Evolutionary conservation across 2,888 invertebrate genomes (phyloP).

Genomic region (Rhaphigaster nebulosa): DNA sequence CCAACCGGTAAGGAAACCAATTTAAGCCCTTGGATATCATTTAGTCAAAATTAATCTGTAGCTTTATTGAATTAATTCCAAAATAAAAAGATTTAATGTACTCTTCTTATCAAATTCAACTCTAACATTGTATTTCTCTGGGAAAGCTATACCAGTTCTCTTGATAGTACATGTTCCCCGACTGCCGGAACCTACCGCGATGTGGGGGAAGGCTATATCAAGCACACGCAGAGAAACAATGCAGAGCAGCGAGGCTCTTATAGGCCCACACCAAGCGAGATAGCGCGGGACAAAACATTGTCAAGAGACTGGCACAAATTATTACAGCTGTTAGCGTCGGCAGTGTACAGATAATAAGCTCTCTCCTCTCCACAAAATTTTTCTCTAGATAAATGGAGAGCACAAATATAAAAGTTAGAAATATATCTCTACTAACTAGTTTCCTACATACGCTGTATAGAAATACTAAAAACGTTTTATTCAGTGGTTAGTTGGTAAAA

Average conservation of each 20-base stretch:
- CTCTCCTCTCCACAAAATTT: background rate
- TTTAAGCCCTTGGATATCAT: no score
- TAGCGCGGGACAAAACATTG: background rate
- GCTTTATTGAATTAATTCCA: no score
- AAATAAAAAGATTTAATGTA: no score
- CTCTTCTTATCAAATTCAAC: no score
- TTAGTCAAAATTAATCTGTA: no score
- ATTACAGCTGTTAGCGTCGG: background rate
- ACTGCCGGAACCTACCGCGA: background rate
- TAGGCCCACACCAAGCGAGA: background rate
- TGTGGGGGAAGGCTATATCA: background rate
- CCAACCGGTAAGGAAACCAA: no score
- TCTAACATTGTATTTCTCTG: background rate
- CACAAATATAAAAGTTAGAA: background rate
- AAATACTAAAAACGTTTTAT: no score
- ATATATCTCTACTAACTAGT: background rate
- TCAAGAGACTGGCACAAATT: background rate
- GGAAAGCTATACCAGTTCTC: background rate
- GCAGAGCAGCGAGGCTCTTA: background rate
- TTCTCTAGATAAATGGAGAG: background rate
- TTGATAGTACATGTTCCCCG: background rate
- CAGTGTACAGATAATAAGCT: background rate
- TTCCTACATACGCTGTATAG: no score
- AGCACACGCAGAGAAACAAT: background rate
- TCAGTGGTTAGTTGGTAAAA: no score